Base-by-base conservation (phyloP, 2,113 vertebrate genomes). In the Apistogramma diplotaenia region DNA sequence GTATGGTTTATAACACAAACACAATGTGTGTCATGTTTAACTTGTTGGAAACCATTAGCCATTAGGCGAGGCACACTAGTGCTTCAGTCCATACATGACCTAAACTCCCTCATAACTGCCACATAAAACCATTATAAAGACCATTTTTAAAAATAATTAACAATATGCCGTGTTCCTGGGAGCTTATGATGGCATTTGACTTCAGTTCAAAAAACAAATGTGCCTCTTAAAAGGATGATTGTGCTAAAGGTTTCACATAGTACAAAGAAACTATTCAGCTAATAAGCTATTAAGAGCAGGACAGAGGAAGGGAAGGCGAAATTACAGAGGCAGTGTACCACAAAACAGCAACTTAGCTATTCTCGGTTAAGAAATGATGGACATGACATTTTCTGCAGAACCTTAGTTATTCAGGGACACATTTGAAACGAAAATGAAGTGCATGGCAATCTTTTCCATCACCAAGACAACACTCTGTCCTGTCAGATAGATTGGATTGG, bases 341-440 rank as follows among this genome's bases (percentile, higher is more conserved):
- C 37, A 60, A 67, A 85, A 78, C 72, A 79, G 79, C 35, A 70
- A 72, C 53, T 61, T 62, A 60, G 79, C 37, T 33, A 7, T n/a
- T 25, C 35, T 71, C 53, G 3, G 18, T 15, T 58, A 73, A 40
- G 46, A 82, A 88, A 82, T 89, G 90, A 92, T 83, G 77, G 87
- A 87, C 84, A 59, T 92, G 91, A 85, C 91, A 94, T 92, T 94
- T 91, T 57, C 57, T 67, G 56, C 53, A 43, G 56, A 91, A 78
- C 54, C 55, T 54, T 21, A 51, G 55, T 46, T 81, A 82, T 78
- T 74, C 35, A 29, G 58, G 29, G 31, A 88, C 84, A 77, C 73
- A 72, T 89, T 89, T 76, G 56, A 74, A 76, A 46, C 2, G 7
- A 61, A 76, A 77, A 74, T 31, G 71, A 78, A 89, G 74, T 78